Evolutionary conservation across 2,797 vertebrate species (phyloP), one percentile per base, ranked within the genome.

Genomic region (Tapera naevia): DNA sequence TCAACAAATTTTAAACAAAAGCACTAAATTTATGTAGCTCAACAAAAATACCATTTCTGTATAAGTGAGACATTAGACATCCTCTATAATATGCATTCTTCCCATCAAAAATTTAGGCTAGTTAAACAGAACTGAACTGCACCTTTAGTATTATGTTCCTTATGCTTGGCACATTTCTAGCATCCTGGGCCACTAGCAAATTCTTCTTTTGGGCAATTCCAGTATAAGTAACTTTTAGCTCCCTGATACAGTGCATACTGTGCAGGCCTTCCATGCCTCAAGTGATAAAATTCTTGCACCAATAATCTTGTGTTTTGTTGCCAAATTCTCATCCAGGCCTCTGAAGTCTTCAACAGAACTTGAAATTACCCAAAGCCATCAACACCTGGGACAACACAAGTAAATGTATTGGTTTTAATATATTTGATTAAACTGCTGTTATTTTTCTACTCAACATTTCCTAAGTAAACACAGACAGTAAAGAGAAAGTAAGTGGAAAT

Each of bases 1-100:
- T n/a, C n/a, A n/a, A n/a, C n/a, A n/a, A n/a, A n/a, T n/a, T n/a
- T n/a, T n/a, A n/a, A n/a, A 88, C 58, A 71, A 10, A 78, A 80
- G 57, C 5, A 28, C 25, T 16, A 54, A 11, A n/a, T n/a, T 69
- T 17, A 65, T 0, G 0, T 4, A 70, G 39, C 30, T 86, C 28
- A 80, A 23, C 4, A 45, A 64, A 89, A 88, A 30, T 1, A 27
- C 1, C 1, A 5, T 43, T 86, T 83, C 2, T 79, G 50, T 64
- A 43, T 18, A 65, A 89, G 17, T 22, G 11, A 87, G 46, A 37
- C 33, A 43, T 9, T 41, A 50, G 7, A 25, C 18, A 73, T n/a
- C 23, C 51, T 76, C 69, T 33, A 7, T 7, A 56, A 82, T 3
- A 45, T 53, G 17, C 9, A n/a, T 11, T 75, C 91, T 27, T 79